phyloP scores from a whole-genome alignment of 2,888 invertebrate genomes.

The Gryllus longicercus region DNA sequence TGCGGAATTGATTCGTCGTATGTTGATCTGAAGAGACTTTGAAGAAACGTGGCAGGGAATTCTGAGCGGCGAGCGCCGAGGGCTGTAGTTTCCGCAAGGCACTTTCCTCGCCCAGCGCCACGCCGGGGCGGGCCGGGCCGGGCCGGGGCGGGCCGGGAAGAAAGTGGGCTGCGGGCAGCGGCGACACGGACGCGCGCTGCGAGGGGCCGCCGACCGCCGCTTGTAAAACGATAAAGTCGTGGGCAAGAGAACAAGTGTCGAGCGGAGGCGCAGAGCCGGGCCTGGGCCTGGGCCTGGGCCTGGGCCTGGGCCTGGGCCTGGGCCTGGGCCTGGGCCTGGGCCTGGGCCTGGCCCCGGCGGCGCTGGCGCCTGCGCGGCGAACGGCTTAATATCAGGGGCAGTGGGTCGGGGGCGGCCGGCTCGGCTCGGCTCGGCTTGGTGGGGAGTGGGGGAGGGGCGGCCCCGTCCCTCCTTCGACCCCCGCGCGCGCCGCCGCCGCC shows the following conservation, averaged over 20 bases:
- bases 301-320: background rate
- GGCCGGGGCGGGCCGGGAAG: no score
- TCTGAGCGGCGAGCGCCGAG: no score
- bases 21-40: no score
- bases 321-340: background rate
- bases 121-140: no score
- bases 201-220: background rate
- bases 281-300: background rate
- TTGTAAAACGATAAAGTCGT: background rate
- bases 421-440: background rate
- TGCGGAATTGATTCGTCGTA: no score
- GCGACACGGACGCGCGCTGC: no score
- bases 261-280: background rate
- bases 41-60: no score
- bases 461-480: background rate
- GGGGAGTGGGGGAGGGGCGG: background rate
- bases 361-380: background rate
- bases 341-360: background rate
- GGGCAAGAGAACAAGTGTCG: background rate
- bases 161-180: no score
- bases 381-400: constrained; percentile 9
- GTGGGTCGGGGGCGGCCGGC: constrained; percentile 6
- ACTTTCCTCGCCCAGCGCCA: no score
- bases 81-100: no score
- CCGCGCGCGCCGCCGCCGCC: background rate